Percentiles rank a stretch among this genome's conserved stretches.
These are phyloP conservation scores for Coracopsis vasa DNA, from an alignment of 2,113 vertebrate species.

Conservation along the genomic window DNA sequence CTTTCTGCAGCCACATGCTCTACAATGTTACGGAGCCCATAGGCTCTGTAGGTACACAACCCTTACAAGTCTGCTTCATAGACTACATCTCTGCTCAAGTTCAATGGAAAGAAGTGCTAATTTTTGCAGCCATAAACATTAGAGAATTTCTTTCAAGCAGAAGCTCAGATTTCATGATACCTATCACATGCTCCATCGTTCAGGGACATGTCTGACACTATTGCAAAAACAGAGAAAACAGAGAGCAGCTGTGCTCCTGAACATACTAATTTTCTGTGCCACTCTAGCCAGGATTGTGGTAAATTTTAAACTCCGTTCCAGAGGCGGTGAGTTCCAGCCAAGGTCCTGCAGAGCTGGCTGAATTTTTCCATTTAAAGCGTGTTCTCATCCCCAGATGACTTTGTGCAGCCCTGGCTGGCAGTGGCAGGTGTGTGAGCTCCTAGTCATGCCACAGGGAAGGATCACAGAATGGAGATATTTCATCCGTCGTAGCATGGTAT, in stretches of 20 bases:
- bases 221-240: slow-evolving; percentile 10
- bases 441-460: not conserved
- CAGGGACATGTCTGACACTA: not conserved
- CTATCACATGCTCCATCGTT: not conserved
- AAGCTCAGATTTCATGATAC: not conserved
- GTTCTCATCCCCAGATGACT: slow-evolving; percentile 45
- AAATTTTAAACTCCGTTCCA: slow-evolving; percentile 22
- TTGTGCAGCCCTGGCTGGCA: not conserved
- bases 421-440: not conserved
- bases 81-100: not conserved
- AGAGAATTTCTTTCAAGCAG: not conserved
- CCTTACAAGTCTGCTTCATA: no score
- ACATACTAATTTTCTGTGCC: slow-evolving; percentile 27
- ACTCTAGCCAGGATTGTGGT: not conserved
- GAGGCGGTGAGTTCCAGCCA: slow-evolving; percentile 19
- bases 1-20: no score
- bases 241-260: slow-evolving; percentile 5
- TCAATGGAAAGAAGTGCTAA: not conserved
- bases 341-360: slow-evolving; percentile 15
- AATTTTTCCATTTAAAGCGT: slow-evolving; percentile 32
- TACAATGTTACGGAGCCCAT: no score
- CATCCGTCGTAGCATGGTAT: not conserved
- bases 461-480: not conserved
- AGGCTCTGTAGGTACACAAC: no score
- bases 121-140: not conserved